phyloP scores from a whole-genome alignment of 30 jellyfish, hydroid and myxozoan genomes.

The Turritopsis dohrnii region DNA sequence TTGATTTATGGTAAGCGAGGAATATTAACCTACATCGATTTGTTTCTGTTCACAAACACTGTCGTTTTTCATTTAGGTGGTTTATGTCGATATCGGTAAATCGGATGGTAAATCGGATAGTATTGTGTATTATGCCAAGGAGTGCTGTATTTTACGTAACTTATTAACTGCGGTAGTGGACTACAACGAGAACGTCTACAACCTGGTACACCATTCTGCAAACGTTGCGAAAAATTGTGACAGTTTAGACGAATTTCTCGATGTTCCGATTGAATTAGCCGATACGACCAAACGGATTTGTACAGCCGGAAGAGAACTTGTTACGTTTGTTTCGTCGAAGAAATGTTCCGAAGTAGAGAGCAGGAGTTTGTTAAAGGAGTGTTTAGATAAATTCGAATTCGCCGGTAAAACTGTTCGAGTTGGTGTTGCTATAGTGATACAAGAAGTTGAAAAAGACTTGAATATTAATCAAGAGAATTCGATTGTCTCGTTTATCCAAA shows the following conservation, averaged over 20 bases:
- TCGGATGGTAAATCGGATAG: slow-evolving; percentile 1
- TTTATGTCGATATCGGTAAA: slow-evolving; percentile 29
- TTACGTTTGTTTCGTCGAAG: slow-evolving; percentile 15
- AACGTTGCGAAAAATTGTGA: slow-evolving; percentile 28
- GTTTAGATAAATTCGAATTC: slow-evolving; percentile 45
- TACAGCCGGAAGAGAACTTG: slow-evolving; percentile 19
- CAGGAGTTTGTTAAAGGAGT: slow-evolving; percentile 13
- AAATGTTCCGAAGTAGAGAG: slow-evolving; percentile 24
- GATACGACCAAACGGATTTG: slow-evolving; percentile 40
- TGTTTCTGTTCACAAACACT: not conserved
- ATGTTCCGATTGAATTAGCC: slow-evolving; percentile 36
- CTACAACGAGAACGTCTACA: slow-evolving; percentile 29
- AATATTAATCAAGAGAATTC: slow-evolving; percentile 32
- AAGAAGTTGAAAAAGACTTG: slow-evolving; percentile 49
- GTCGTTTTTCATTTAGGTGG: slow-evolving; percentile 2
- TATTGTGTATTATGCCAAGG: slow-evolving; percentile 29
- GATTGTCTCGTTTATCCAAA: slow-evolving; percentile 30
- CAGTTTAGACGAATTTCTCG: slow-evolving; percentile 31
- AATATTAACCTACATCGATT: not conserved
- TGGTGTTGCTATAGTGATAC: slow-evolving; percentile 62
- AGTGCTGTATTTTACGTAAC: slow-evolving; percentile 32
- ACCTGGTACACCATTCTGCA: slow-evolving; percentile 20
- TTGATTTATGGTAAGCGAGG: too few species aligned
- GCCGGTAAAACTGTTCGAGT: slow-evolving; percentile 74
- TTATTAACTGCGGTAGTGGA: slow-evolving; percentile 30